Base-by-base conservation (phyloP, 2,113 vertebrate genomes). In the Austrofundulus limnaeus region DNA sequence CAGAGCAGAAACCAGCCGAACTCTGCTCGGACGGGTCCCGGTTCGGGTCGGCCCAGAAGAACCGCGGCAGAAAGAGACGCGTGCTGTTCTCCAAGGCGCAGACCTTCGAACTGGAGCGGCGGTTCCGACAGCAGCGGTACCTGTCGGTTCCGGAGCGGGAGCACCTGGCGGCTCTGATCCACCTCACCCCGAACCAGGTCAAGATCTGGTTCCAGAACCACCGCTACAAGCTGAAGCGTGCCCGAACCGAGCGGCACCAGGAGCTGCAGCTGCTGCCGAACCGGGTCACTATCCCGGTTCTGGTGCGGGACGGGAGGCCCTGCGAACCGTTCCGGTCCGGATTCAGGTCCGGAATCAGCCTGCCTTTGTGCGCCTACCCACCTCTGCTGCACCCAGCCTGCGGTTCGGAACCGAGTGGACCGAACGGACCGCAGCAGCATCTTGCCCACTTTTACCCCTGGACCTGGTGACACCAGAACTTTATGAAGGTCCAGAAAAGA, bases 181-280 rank as follows among this genome's bases (percentile, higher is more conserved):
- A 93, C 81, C 94, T 98, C 42, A 95, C 93, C 1, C 95, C 96
- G 15, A 98, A 96, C 8, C 96, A 98, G 90, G 96, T 98, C 17
- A 98, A 98, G 86, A 98, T 98, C 88, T 98, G 96, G 96, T 98
- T 98, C 88, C 96, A 98, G 89, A 98, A 98, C 80, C 96, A 98
- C 63, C 92, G 96, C 59, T 98, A 98, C 91, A 98, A 98, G 87
- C 95, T 98, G 92, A 97, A 97, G 78, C 87, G 95, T 0, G 91
- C 72, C 78, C 93, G 95, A 73, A 92, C 93, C 25, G 94, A 94
- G 84, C 93, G 23, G 90, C 91, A 83, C 92, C 91, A 94, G 91
- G 94, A 95, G 85, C 91, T 94, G 89, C 92, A 93, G 67, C 94
- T 92, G 85, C 86, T 94, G 5, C 91, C 93, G 41, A 92, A 94